Percentiles rank a stretch among this genome's conserved stretches.
Evolutionary conservation across 2,113 vertebrate genomes (phyloP).

Genomic region (Murina feae): DNA sequence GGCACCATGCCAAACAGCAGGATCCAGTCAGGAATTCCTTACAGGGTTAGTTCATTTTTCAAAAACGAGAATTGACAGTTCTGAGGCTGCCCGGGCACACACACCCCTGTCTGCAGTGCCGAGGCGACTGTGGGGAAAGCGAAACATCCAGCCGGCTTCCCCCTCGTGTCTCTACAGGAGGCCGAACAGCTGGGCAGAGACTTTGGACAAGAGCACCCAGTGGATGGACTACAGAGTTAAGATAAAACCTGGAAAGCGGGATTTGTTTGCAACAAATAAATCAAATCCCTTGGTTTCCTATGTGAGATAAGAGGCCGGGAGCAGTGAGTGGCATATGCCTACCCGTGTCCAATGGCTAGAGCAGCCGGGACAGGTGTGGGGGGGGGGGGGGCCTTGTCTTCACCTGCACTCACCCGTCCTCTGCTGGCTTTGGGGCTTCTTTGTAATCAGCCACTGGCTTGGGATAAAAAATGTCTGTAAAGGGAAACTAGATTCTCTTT

Average conservation of each 20-base stretch:
- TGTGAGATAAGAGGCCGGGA: neutral
- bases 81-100: neutral
- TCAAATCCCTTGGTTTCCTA: neutral
- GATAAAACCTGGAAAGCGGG: neutral
- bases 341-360: neutral
- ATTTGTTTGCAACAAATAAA: neutral
- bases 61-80: slow-evolving; percentile 40
- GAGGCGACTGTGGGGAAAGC: neutral
- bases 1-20: neutral
- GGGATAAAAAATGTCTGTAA: neutral
- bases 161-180: neutral
- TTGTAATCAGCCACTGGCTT: neutral
- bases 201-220: neutral
- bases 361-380: rapidly evolving
- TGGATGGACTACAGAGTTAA: neutral
- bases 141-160: neutral
- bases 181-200: neutral
- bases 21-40: slow-evolving; percentile 31
- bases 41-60: slow-evolving; percentile 36
- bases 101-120: neutral
- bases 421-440: neutral
- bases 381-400: rapidly evolving
- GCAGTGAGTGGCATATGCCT: neutral
- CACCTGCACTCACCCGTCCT: neutral
- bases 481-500: neutral